phyloP scores from a whole-genome alignment of 2,888 invertebrate species.

The Clostera curtula region DNA sequence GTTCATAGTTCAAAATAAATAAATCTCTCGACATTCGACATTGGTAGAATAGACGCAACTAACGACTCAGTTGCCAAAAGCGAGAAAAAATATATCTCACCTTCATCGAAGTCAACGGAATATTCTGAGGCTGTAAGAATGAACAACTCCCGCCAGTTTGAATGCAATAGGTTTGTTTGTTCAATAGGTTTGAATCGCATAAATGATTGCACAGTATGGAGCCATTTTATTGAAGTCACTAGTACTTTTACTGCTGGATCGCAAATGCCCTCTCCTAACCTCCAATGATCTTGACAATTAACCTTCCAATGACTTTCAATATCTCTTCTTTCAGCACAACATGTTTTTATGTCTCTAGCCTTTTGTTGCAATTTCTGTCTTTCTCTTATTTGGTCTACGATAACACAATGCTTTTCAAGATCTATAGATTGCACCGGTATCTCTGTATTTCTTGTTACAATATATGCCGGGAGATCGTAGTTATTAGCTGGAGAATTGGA shows the following conservation, averaged over 20 bases:
- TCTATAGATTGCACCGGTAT: conserved; percentile 11
- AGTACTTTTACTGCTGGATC: conserved; percentile 85
- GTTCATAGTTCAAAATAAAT: no score
- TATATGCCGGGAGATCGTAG: conserved; percentile 45
- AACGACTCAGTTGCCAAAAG: no score
- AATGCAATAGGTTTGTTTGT: conserved; percentile 82
- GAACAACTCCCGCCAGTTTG: conserved; percentile 89
- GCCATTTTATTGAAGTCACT: conserved; percentile 87
- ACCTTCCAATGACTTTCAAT: conserved; percentile 19
- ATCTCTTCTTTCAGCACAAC: conserved; percentile 14
- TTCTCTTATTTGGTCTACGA: conserved; percentile 21
- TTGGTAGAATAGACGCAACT: no score
- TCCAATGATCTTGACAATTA: conserved; percentile 36
- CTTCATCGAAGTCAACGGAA: conserved; percentile 83
- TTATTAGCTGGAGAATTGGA: conserved; percentile 29
- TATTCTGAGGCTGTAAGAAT: conserved; percentile 88
- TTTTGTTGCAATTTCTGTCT: conserved; percentile 22
- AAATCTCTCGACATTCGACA: no score
- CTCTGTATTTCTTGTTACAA: conserved; percentile 31
- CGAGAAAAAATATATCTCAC: conserved; percentile 45
- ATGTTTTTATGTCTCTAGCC: conserved; percentile 21
- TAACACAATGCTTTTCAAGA: conserved; percentile 14
- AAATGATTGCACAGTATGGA: conserved; percentile 84
- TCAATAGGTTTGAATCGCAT: conserved; percentile 78
- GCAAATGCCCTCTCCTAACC: conserved; percentile 63